Percentiles rank a stretch among this genome's conserved stretches.
Evolutionary conservation across 2,797 vertebrate genomes (phyloP).

Genomic region (Naso thynnoides): DNA sequence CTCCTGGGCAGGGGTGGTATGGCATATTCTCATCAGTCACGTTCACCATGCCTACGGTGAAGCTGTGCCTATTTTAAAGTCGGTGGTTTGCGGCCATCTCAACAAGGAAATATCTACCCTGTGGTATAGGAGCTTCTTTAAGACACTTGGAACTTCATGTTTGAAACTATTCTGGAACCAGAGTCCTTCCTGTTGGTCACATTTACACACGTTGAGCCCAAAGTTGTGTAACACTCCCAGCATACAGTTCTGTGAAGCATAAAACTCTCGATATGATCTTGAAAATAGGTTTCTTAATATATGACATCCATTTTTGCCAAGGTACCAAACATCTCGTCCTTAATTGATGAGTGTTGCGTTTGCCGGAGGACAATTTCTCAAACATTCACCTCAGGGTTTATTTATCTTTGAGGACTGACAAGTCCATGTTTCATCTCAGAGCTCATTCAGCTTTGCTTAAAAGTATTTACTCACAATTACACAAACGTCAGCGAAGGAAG

Average conservation of each 20-base stretch:
- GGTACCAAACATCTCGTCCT: background rate
- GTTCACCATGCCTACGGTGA: constrained; percentile 70
- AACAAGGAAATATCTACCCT: constrained; percentile 85
- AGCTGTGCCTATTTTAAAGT: constrained; percentile 74
- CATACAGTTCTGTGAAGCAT: constrained; percentile 39
- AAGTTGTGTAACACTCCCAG: constrained; percentile 52
- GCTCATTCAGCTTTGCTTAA: constrained; percentile 8
- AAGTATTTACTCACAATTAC: constrained; percentile 15
- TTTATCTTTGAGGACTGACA: constrained; percentile 13
- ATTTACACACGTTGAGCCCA: constrained; percentile 60
- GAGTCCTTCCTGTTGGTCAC: constrained; percentile 77
- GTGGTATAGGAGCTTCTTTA: constrained; percentile 80
- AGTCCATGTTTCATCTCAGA: background rate
- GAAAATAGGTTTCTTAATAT: background rate
- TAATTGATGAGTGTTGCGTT: constrained; percentile 11
- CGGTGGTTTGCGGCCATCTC: constrained; percentile 79
- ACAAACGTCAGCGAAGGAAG: constrained; percentile 5
- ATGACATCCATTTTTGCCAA: constrained; percentile 7
- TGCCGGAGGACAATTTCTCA: constrained; percentile 13
- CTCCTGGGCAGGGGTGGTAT: constrained; percentile 59
- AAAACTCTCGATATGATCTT: background rate
- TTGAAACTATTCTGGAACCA: constrained; percentile 78
- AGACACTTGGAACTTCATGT: constrained; percentile 76
- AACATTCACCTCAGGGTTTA: background rate
- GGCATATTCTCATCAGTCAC: constrained; percentile 75